A percentile compares a stretch with the other conserved stretches of the same genome.
Evolutionary conservation across 2,888 invertebrate genomes (phyloP).

Genomic region (Hydrotaea diabolus): DNA sequence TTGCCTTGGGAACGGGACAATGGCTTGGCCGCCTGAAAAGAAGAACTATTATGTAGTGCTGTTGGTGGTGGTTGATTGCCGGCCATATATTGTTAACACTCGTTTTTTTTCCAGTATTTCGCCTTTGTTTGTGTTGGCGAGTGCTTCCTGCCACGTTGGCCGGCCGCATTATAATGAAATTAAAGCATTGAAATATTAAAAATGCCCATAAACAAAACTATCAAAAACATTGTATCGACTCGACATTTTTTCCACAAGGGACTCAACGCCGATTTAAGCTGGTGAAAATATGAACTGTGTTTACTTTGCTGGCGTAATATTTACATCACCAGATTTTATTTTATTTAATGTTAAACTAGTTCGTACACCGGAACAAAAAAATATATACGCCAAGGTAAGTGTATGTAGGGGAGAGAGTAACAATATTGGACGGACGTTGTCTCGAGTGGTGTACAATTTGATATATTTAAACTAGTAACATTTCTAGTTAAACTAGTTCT

Average conservation of each 20-base stretch:
- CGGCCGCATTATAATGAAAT: constrained; percentile 17
- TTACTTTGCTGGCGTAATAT: constrained; percentile 7
- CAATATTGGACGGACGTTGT: neutral
- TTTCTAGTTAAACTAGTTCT: no score
- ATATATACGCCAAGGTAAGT: neutral
- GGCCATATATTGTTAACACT: constrained; percentile 4
- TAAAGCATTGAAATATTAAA: constrained; percentile 31
- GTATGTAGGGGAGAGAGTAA: neutral
- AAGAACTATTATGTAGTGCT: neutral
- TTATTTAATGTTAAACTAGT: neutral
- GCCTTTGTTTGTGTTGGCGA: neutral
- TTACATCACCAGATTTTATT: constrained; percentile 22
- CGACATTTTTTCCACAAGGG: neutral
- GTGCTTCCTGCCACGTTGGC: neutral
- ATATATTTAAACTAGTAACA: no score
- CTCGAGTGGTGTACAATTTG: no score
- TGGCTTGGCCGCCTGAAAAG: neutral
- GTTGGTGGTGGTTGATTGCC: constrained; percentile 26
- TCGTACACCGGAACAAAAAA: neutral
- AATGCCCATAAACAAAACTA: constrained; percentile 30
- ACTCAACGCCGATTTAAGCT: neutral
- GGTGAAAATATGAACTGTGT: constrained; percentile 11
- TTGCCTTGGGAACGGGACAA: constrained; percentile 45
- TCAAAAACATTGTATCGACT: constrained; percentile 33
- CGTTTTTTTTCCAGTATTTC: neutral